A percentile compares a stretch with the other conserved stretches of the same genome.
phyloP scores from a whole-genome alignment of 2,113 vertebrate genomes.

The Setophaga kirtlandii region DNA sequence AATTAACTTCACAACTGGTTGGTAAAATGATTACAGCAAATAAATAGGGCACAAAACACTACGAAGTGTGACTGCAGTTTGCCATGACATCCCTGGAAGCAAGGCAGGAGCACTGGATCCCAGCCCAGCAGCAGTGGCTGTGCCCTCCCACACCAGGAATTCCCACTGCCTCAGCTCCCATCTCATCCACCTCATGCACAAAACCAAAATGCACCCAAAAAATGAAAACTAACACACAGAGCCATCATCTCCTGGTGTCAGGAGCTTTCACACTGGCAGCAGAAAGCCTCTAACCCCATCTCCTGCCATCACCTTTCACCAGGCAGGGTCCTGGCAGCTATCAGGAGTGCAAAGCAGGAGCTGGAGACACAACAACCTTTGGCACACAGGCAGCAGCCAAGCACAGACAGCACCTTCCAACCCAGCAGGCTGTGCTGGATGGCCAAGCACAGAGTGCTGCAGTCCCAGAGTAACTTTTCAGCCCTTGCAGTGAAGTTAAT shows the following conservation, averaged over 20 bases:
- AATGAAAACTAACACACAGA: neutral
- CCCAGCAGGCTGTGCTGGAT: rapidly evolving
- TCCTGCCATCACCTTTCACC: neutral
- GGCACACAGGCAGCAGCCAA: neutral
- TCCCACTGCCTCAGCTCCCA: neutral
- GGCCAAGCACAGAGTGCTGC: neutral
- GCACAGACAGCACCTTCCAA: neutral
- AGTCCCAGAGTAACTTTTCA: neutral
- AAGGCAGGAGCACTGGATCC: neutral
- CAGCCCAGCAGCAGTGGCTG: neutral
- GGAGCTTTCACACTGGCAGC: neutral
- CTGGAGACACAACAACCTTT: neutral
- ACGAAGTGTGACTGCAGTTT: neutral
- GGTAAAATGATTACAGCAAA: neutral
- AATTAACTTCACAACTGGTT: conserved; percentile 14
- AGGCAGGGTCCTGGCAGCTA: neutral
- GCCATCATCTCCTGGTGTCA: neutral
- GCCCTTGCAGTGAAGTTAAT: neutral
- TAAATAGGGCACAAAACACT: neutral
- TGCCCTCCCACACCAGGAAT: neutral
- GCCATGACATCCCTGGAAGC: neutral
- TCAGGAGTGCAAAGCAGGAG: neutral
- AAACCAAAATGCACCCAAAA: neutral
- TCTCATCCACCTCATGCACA: neutral
- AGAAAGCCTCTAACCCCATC: neutral